Percentiles rank a stretch among this genome's conserved stretches.
These are phyloP conservation scores for Tychaedon coryphoeus DNA, from an alignment of 2,113 vertebrate species.

Conservation along the genomic window DNA sequence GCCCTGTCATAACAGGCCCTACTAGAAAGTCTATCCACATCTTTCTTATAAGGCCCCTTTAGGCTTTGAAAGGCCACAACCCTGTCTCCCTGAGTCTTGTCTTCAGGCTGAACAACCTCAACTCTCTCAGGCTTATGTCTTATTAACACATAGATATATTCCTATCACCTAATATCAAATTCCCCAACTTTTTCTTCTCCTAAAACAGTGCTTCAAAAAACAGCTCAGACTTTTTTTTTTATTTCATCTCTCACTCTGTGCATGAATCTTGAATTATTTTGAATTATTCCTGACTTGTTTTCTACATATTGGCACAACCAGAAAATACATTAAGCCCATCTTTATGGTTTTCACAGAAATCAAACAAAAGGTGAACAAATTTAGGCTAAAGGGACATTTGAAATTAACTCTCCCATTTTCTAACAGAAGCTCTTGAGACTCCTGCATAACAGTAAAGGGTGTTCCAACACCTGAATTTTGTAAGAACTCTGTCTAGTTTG, in stretches of 20 bases:
- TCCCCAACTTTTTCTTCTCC: not conserved
- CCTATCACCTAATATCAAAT: not conserved
- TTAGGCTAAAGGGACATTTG: not conserved
- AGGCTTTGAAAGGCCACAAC: not conserved
- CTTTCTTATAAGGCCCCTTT: not conserved
- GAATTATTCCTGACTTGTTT: not conserved
- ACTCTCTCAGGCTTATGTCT: not conserved
- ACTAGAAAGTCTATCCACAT: not conserved
- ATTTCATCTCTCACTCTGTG: not conserved
- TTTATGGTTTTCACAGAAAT: not conserved
- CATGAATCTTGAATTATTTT: not conserved
- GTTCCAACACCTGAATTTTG: not conserved
- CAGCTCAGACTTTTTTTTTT: not conserved
- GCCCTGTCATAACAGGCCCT: not conserved
- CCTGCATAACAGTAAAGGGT: not conserved
- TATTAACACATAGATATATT: not conserved
- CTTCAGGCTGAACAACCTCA: not conserved
- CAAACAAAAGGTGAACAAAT: fast-evolving
- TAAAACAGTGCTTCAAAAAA: not conserved
- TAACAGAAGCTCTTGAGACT: not conserved
- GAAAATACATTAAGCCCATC: not conserved
- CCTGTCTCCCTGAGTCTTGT: not conserved
- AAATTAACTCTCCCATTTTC: not conserved
- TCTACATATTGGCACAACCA: not conserved
- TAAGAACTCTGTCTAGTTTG: not conserved